Conservation (phyloP, 2,113 vertebrate species). For the Progne subis region DNA sequence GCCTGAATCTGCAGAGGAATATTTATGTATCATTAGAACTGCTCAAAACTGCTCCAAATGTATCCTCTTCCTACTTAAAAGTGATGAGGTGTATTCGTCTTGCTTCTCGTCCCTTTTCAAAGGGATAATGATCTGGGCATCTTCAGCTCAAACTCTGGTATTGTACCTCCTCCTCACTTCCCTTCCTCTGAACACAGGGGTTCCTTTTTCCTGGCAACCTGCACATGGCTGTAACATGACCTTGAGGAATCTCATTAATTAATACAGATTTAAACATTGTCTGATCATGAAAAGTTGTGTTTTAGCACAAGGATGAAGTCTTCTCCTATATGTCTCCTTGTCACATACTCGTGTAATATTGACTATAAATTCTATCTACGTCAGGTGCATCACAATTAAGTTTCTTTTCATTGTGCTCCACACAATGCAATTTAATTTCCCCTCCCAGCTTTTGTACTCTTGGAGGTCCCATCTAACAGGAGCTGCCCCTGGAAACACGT, state of each 20-base stretch:
- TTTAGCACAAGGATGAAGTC: not conserved
- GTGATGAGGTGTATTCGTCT: not conserved
- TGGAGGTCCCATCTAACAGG: not conserved
- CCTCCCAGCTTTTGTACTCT: not conserved
- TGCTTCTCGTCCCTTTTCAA: not conserved
- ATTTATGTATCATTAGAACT: not conserved
- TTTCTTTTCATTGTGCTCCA: not conserved
- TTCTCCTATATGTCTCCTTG: no score
- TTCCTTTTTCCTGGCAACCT: not conserved
- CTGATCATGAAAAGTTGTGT: not conserved
- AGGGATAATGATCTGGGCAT: not conserved
- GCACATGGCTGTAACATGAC: not conserved
- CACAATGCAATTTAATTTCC: no score
- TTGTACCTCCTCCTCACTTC: not conserved
- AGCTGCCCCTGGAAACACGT: not conserved
- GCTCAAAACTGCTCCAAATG: not conserved
- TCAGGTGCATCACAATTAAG: not conserved
- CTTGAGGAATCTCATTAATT: not conserved
- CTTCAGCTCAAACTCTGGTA: not conserved
- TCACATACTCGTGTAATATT: not conserved
- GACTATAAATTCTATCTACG: not conserved
- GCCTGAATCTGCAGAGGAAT: not conserved
- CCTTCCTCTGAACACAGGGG: not conserved
- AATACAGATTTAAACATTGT: not conserved
- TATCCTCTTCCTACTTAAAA: not conserved